Evolutionary conservation across 2,113 vertebrate genomes (phyloP).

Genomic region (Gallinago media): DNA sequence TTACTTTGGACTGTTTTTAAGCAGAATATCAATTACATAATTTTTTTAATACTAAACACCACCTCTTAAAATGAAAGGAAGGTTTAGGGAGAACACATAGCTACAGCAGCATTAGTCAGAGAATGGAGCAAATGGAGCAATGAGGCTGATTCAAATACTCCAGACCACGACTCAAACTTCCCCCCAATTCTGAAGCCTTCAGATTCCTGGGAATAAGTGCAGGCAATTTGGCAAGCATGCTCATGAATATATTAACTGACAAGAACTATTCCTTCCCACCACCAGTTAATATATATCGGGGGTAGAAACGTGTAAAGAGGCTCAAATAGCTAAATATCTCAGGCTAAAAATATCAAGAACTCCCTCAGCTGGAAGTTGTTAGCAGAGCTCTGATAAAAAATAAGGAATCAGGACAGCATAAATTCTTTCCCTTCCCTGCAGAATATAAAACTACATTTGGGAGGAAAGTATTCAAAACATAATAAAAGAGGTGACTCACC

Average conservation of each 20-base stretch:
- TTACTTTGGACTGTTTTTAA: not conserved
- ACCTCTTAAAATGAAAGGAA: not conserved
- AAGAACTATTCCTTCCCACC: not conserved
- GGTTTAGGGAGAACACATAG: not conserved
- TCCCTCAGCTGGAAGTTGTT: slow-evolving; percentile 63
- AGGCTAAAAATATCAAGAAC: slow-evolving; percentile 59
- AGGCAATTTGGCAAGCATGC: not conserved
- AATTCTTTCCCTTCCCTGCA: slow-evolving; percentile 42
- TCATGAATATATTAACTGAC: slow-evolving; percentile 9
- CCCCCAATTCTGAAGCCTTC: not conserved
- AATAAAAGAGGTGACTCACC: slow-evolving; percentile 55
- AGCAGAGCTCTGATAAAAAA: slow-evolving; percentile 48
- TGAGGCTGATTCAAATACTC: not conserved
- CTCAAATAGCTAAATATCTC: slow-evolving; percentile 35
- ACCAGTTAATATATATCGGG: not conserved
- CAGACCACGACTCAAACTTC: not conserved
- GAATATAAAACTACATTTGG: slow-evolving; percentile 45
- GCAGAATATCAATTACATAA: not conserved
- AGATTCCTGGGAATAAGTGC: not conserved
- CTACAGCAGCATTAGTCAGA: not conserved
- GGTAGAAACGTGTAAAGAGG: slow-evolving; percentile 21
- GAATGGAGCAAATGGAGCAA: not conserved
- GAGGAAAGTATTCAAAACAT: slow-evolving; percentile 49
- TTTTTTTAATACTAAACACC: not conserved
- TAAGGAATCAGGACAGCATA: slow-evolving; percentile 34